Base-by-base conservation (phyloP, 2,888 invertebrate species). In the Carabus problematicus region DNA sequence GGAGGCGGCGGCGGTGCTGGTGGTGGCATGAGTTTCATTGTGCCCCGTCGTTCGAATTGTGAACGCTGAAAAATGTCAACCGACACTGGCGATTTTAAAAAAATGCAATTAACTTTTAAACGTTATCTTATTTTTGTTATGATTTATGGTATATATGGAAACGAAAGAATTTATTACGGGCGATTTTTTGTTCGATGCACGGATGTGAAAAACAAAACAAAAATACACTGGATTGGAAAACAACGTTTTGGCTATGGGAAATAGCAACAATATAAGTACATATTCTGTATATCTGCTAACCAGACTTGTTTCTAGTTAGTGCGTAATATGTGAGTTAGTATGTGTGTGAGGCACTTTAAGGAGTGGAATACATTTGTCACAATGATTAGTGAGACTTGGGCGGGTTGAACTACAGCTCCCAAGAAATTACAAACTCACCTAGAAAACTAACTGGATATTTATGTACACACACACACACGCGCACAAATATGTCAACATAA, bases 21-120 rank as follows among this genome's bases (percentile, higher is more conserved):
- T 78, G 81, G 80, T 79, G 80, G 81, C 74, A 80, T 80, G 70
- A 82, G 83, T 83, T 82, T 80, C 83, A 84, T 84, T 84, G 82
- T 84, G n/a, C 56, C 56, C 70, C 70, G 47, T 55, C 54, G 66
- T 67, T 67, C 67, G 67, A 67, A 67, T 67, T 69, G 69, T 62
- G 62, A 69, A 69, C 69, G 62, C 41, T 69, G 69, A 69, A 69
- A 69, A 69, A 69, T 62, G 69, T 69, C 69, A 69, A 69, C 61
- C 69, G 69, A 69, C 69, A 61, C 56, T 62, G 62, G 69, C 62
- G 69, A 69, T 69, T 69, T 69, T 69, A 45, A 69, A 69, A 69
- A 69, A 69, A 69, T 69, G 69, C 69, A 69, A 69, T 69, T 69
- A 69, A 69, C 69, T 69, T 69, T 69, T 69, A 69, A 62, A 60